Evolutionary conservation across 2,888 invertebrate species (phyloP), one percentile per base, ranked within the genome.

Genomic region (Hanleya hanleyi): DNA sequence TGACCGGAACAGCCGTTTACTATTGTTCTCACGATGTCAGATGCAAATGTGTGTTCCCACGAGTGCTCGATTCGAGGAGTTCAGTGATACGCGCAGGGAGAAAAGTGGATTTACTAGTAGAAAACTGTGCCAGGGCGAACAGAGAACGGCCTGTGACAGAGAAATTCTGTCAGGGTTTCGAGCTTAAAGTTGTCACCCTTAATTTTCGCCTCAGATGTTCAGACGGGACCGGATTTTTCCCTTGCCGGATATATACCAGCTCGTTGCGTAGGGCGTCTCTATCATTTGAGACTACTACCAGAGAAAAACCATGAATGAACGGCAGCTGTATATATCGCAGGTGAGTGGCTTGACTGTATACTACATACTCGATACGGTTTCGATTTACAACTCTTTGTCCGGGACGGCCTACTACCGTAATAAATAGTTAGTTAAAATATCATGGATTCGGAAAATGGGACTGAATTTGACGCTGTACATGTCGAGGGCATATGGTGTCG

Each of bases 41-140:
- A 84, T 83, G 86, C 87, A 86, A 85, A 84, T 86, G 86, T 80
- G 81, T 82, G 86, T 88, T 88, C 88, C 88, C 88, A 88, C 88
- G 88, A 84, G 85, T 85, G 84, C 83, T 82, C 76, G 77, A 83
- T 83, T 83, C 73, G 36, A 29, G 29, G 36, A 57, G 57, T 57
- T 32, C 29, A 22, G 22, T 15, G 57, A 22, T 57, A 57, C 29
- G 22, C 57, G 26, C 32, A 57, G 26, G 12, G 22, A 15, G 57
- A 29, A 57, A 15, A 57, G 57, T 22, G 32, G 57, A 57, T 22
- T 57, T 57, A 57, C 57, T 57, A 57, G 57, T 57, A 57, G 26
- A 32, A 57, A 26, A 22, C 32, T 57, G 22, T 15, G 4, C 29
- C 57, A 9, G 9, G 26, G 2, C 47, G n/a, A 47, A 47, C 18